These are phyloP conservation scores for Sander vitreus DNA, from an alignment of 2,113 vertebrate species.

Conservation along the genomic window DNA sequence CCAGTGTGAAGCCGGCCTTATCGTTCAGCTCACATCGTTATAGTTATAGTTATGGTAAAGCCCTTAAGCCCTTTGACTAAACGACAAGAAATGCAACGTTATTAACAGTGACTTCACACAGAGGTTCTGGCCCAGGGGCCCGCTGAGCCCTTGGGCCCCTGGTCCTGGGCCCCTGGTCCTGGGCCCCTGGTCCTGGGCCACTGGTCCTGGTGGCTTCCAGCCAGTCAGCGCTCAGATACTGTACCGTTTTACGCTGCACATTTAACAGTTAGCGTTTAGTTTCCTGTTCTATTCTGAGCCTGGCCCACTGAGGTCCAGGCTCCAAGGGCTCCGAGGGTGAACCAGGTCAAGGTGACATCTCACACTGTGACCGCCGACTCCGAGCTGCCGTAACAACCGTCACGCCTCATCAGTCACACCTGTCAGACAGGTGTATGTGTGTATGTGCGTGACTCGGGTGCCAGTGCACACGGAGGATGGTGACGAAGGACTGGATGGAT, in stretches of 20 bases:
- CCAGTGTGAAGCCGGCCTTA: too few species aligned
- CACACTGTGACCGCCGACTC: conserved; percentile 48
- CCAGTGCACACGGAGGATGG: conserved; percentile 19
- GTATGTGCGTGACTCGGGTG: conserved; percentile 31
- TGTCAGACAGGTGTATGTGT: conserved; percentile 59
- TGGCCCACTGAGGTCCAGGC: conserved; percentile 33
- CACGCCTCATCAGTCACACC: conserved; percentile 74
- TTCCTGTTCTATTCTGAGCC: conserved; percentile 40
- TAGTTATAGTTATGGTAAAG: too few species aligned
- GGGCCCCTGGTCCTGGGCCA: too few species aligned
- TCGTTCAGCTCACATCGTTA: too few species aligned
- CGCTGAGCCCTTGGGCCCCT: too few species aligned
- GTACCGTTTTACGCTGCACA: neutral
- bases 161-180: too few species aligned
- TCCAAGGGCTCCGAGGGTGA: conserved; percentile 40
- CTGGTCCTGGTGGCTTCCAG: too few species aligned
- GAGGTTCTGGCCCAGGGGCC: too few species aligned
- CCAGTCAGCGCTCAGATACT: neutral
- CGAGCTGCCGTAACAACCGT: conserved; percentile 48
- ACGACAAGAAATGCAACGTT: too few species aligned
- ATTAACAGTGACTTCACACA: too few species aligned
- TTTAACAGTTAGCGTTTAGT: neutral
- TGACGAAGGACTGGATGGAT: conserved; percentile 37
- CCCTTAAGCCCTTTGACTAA: too few species aligned
- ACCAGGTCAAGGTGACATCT: conserved; percentile 70